Evolutionary conservation across 2,113 vertebrate genomes (phyloP).

Genomic region (Dolichotis patagonum): DNA sequence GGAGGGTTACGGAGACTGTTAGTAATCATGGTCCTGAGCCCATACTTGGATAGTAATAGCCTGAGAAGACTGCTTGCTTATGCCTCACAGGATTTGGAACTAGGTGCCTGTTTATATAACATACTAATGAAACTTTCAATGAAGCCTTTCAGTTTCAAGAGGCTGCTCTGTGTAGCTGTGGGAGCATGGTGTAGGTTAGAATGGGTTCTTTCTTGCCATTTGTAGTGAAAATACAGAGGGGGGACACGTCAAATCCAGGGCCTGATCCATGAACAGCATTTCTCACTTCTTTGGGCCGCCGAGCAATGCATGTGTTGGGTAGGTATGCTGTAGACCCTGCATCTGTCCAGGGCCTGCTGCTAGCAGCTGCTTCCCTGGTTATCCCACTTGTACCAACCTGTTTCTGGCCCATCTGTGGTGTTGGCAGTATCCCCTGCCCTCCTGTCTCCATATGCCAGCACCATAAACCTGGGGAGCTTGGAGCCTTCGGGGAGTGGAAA

Average conservation of each 20-base stretch:
- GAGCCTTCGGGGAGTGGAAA: background rate
- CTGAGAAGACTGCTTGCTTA: background rate
- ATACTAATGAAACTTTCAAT: conserved; percentile 34
- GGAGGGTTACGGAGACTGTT: background rate
- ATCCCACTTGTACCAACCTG: conserved; percentile 11
- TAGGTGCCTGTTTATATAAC: background rate
- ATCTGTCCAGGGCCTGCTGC: background rate
- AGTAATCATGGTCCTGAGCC: background rate
- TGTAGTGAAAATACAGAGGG: too few species aligned
- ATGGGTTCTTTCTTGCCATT: background rate
- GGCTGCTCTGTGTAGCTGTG: background rate
- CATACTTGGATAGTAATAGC: background rate
- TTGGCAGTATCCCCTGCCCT: conserved; percentile 50
- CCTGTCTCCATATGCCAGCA: conserved; percentile 8
- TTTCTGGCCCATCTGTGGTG: conserved; percentile 64
- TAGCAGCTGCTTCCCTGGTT: background rate
- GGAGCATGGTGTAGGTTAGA: background rate
- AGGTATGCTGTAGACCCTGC: background rate
- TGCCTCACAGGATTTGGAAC: background rate
- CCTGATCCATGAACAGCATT: background rate
- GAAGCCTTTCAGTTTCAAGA: conserved; percentile 10
- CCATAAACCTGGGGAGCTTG: background rate
- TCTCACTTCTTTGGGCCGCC: background rate
- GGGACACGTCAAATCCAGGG: background rate
- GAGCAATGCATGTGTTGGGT: background rate